Percentiles rank a stretch among this genome's conserved stretches.
Conservation (phyloP, 1,140 invertebrate genomes). For the Drosophila ercepeae region DNA sequence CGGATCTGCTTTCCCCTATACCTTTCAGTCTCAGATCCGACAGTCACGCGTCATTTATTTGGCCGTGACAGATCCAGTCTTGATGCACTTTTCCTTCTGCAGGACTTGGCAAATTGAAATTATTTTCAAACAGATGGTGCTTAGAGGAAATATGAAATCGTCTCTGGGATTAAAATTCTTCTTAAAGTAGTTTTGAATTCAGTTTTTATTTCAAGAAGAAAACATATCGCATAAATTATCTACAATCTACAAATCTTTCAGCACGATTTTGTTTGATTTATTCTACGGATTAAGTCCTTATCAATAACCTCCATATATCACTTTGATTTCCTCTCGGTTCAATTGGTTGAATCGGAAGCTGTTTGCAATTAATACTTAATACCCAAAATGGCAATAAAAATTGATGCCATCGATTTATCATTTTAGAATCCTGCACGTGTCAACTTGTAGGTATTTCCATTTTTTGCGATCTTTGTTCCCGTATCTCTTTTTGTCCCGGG, state of each 20-base stretch:
- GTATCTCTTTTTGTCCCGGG: conserved; percentile 10
- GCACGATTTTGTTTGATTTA: conserved; percentile 19
- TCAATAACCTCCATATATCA: conserved; percentile 37
- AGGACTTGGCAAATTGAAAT: conserved; percentile 11
- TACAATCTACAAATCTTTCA: neutral
- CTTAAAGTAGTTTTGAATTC: neutral
- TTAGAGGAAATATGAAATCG: neutral
- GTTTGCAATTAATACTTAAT: conserved; percentile 71
- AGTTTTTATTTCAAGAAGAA: neutral
- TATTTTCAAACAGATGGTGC: neutral
- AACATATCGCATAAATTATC: no score
- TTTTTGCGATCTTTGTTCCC: conserved; percentile 27
- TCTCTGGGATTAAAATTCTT: neutral
- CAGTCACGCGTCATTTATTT: conserved; percentile 67
- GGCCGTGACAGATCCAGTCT: conserved; percentile 40
- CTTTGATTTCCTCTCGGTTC: neutral
- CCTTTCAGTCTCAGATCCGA: conserved; percentile 4
- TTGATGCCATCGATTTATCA: conserved; percentile 64
- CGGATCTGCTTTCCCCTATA: neutral
- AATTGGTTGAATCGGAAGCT: conserved; percentile 1
- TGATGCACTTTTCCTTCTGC: conserved; percentile 11
- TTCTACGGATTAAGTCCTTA: conserved; percentile 26
- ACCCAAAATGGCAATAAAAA: conserved; percentile 65
- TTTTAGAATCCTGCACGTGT: conserved; percentile 66
- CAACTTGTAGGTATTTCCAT: conserved; percentile 42